A percentile compares a stretch with the other conserved stretches of the same genome.
phyloP scores from a whole-genome alignment of 2,888 invertebrate species.

The Agapostemon virescens region DNA sequence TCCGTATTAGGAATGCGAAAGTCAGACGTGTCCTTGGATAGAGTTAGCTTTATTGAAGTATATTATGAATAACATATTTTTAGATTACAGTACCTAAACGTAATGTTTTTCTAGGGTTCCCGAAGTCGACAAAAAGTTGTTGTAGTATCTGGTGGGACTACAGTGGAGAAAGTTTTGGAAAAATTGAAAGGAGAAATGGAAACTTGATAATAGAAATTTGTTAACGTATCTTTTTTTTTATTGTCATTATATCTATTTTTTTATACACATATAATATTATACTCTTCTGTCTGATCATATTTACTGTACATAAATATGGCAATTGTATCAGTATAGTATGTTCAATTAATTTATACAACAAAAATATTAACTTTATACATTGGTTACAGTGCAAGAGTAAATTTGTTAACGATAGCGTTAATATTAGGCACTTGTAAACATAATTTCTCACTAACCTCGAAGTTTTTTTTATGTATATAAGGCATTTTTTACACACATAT shows the following conservation, averaged over 20 bases:
- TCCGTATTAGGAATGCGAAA: slow-evolving; percentile 86
- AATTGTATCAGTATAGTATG: slow-evolving; percentile 34
- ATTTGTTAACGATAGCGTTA: slow-evolving; percentile 35
- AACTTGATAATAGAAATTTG: slow-evolving; percentile 42
- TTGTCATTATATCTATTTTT: slow-evolving; percentile 28
- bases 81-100: not conserved
- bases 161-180: slow-evolving; percentile 80
- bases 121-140: slow-evolving; percentile 84
- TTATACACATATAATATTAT: slow-evolving; percentile 25
- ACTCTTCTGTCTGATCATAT: slow-evolving; percentile 36
- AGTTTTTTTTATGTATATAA: not conserved
- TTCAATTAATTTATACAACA: slow-evolving; percentile 53
- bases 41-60: slow-evolving; percentile 73
- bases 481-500: not conserved
- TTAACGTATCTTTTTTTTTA: slow-evolving; percentile 27
- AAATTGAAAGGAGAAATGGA: slow-evolving; percentile 78
- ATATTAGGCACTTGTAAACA: slow-evolving; percentile 2
- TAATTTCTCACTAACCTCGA: not conserved
- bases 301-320: slow-evolving; percentile 57
- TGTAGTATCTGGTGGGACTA: slow-evolving; percentile 81
- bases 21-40: slow-evolving; percentile 86
- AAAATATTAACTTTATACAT: slow-evolving; percentile 58
- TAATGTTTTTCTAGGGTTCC: slow-evolving; percentile 80
- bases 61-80: not conserved
- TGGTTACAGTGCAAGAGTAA: slow-evolving; percentile 27